A percentile compares a stretch with the other conserved stretches of the same genome.
phyloP scores from a whole-genome alignment of 2,113 vertebrate genomes.

The Manacus vitellinus region DNA sequence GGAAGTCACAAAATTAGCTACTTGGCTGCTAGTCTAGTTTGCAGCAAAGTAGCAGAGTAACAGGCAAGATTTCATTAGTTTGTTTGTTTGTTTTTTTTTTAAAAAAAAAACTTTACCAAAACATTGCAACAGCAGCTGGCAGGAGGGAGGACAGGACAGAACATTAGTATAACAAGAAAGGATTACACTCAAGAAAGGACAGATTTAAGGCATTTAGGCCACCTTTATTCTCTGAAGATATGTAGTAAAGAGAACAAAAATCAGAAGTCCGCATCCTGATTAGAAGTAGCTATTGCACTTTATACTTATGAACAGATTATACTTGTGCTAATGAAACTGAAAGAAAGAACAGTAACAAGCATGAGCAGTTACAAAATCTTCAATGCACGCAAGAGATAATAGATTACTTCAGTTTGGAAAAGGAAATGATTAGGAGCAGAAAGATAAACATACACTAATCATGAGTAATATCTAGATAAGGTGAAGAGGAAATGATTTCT shows the following conservation, averaged over 20 bases:
- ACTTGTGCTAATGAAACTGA: background rate
- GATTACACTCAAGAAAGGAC: background rate
- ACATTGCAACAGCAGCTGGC: background rate
- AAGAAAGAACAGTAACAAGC: background rate
- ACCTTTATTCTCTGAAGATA: background rate
- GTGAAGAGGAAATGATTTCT: slow-evolving; percentile 22
- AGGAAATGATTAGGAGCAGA: background rate
- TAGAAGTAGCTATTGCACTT: background rate
- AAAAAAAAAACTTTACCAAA: background rate
- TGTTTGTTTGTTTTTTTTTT: background rate
- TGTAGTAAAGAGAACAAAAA: background rate
- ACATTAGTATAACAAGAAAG: background rate
- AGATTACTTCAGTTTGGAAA: background rate
- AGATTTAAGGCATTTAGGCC: background rate
- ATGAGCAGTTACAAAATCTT: background rate
- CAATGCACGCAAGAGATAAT: background rate
- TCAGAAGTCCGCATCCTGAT: background rate
- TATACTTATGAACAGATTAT: background rate
- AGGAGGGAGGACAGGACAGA: background rate
- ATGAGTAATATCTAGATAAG: slow-evolving; percentile 25
- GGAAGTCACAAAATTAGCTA: background rate
- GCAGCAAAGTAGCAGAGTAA: background rate
- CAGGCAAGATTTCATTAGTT: background rate
- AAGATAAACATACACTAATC: background rate
- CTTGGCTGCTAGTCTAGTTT: background rate